Percentiles rank a stretch among this genome's conserved stretches.
Evolutionary conservation across 1,140 invertebrate genomes (phyloP).

Genomic region (Orussus abietinus): DNA sequence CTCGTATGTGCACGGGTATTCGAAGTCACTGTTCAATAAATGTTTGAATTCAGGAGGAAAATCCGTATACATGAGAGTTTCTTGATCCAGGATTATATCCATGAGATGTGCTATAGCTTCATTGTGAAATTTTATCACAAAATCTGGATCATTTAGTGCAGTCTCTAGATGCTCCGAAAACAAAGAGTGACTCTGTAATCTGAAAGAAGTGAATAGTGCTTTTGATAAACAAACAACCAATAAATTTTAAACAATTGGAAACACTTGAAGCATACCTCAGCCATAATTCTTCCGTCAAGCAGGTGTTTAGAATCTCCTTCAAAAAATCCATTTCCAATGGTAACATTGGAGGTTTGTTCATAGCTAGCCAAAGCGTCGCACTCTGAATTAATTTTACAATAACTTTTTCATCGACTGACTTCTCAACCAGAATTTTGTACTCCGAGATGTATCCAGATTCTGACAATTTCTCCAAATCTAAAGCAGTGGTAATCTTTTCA

Average conservation of each 20-base stretch:
- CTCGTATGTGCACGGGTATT: conserved; percentile 52
- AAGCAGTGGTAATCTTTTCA: conserved; percentile 15
- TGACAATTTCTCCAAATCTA: conserved; percentile 29
- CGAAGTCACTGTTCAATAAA: conserved; percentile 40
- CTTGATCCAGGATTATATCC: conserved; percentile 58
- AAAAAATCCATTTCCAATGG: conserved; percentile 60
- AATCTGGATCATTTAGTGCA: conserved; percentile 56
- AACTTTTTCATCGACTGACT: conserved; percentile 46
- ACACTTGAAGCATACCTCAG: conserved; percentile 41
- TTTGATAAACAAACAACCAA: conserved; percentile 9
- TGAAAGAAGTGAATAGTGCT: conserved; percentile 20
- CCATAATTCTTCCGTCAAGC: conserved; percentile 65
- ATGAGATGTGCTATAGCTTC: conserved; percentile 60
- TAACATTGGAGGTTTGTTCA: conserved; percentile 53
- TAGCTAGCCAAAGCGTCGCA: conserved; percentile 58
- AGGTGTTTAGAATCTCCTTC: conserved; percentile 55
- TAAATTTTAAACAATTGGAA: not conserved
- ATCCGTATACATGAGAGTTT: conserved; percentile 43
- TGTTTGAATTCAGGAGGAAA: conserved; percentile 55
- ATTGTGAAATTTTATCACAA: conserved; percentile 63
- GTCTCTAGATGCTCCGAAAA: conserved; percentile 49
- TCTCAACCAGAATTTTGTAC: conserved; percentile 37
- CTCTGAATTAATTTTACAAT: conserved; percentile 53
- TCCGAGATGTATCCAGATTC: conserved; percentile 41
- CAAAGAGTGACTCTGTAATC: conserved; percentile 52